Percentiles rank a stretch among this genome's conserved stretches.
Conservation (phyloP, 2,113 vertebrate genomes). For the Eidolon helvum region DNA sequence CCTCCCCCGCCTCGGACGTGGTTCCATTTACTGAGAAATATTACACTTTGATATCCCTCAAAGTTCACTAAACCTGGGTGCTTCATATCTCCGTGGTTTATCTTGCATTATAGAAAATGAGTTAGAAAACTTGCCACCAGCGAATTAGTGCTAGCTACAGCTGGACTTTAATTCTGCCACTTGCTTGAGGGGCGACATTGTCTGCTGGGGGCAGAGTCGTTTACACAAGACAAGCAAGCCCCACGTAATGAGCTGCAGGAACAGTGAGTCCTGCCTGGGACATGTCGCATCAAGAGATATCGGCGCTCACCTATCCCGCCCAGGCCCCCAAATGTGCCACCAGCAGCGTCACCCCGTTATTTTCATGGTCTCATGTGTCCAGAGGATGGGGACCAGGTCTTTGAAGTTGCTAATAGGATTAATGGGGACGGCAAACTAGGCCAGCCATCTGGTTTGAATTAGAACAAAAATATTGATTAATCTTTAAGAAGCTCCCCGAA, state of each 20-base stretch:
- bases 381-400: background rate
- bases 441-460: conserved; percentile 63
- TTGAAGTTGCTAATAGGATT: conserved; percentile 57
- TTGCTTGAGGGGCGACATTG: background rate
- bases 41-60: background rate
- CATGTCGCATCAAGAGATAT: background rate
- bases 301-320: background rate
- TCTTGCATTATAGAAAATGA: background rate
- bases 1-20: fast-evolving
- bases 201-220: background rate
- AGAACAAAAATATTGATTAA: conserved; percentile 59
- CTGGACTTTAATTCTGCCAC: background rate
- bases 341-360: background rate
- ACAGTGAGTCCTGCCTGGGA: background rate
- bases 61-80: background rate
- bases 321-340: background rate
- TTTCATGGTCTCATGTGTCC: conserved; percentile 61
- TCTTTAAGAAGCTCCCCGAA: conserved; percentile 47
- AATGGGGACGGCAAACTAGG: conserved; percentile 42
- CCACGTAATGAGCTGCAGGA: background rate
- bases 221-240: background rate
- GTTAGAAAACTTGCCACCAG: background rate
- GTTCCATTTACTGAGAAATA: background rate
- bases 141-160: background rate
- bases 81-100: background rate